Conservation (phyloP, 1,140 invertebrate species). For the Drosophila malerkotliana region DNA sequence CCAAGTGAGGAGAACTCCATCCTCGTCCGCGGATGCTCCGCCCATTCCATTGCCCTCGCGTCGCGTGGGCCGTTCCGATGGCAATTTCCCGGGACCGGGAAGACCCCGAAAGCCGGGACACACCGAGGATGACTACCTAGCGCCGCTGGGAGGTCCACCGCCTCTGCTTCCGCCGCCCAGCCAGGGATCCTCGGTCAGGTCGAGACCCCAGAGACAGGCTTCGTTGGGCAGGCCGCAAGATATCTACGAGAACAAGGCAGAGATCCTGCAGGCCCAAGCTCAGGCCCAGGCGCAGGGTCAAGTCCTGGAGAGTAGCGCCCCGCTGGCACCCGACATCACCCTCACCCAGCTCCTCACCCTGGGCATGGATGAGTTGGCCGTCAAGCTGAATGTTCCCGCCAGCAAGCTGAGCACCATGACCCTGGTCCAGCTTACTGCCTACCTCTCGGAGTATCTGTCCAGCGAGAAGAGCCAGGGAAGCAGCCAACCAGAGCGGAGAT, state of each 20-base stretch:
- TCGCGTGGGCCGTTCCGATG: slow-evolving; percentile 86
- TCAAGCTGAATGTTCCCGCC: slow-evolving; percentile 90
- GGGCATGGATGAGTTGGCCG: slow-evolving; percentile 90
- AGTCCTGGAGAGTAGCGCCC: background rate
- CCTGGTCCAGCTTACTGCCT: slow-evolving; percentile 91
- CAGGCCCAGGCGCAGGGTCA: slow-evolving; percentile 45
- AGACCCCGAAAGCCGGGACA: slow-evolving; percentile 84
- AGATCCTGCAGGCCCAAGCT: slow-evolving; percentile 69
- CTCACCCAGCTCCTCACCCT: slow-evolving; percentile 92
- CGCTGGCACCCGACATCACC: slow-evolving; percentile 89
- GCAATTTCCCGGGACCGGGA: slow-evolving; percentile 84
- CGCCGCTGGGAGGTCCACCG: slow-evolving; percentile 83
- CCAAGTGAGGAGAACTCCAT: slow-evolving; percentile 31
- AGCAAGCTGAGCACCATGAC: slow-evolving; percentile 92
- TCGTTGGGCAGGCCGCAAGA: slow-evolving; percentile 69
- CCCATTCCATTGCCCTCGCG: slow-evolving; percentile 87
- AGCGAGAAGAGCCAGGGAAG: slow-evolving; percentile 67
- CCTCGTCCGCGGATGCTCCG: slow-evolving; percentile 81
- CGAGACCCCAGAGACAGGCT: slow-evolving; percentile 60
- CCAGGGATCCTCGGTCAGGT: slow-evolving; percentile 54
- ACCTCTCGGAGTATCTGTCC: slow-evolving; percentile 87
- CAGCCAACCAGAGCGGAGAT: slow-evolving; percentile 8
- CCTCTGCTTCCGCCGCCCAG: slow-evolving; percentile 71
- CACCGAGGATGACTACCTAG: slow-evolving; percentile 88
- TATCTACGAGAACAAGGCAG: slow-evolving; percentile 78